Conservation (phyloP, 2,888 invertebrate genomes). For the Drosophila testacea region DNA sequence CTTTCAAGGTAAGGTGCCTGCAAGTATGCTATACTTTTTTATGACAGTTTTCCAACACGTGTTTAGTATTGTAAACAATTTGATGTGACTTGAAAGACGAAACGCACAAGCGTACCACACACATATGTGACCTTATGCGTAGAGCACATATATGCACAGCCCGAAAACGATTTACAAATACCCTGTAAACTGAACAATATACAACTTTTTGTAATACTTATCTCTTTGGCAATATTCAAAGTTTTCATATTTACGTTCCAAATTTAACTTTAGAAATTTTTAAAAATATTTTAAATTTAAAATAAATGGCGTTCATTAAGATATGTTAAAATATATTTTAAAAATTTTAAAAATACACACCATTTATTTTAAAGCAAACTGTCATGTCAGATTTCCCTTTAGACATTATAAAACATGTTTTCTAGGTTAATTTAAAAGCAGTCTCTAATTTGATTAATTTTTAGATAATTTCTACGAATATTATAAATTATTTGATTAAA, state of each 20-base stretch:
- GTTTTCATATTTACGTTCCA: no score
- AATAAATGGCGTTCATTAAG: no score
- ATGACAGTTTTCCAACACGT: conserved; percentile 69
- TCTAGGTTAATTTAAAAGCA: neutral
- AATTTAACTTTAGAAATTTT: no score
- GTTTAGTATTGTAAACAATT: conserved; percentile 75
- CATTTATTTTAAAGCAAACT: neutral
- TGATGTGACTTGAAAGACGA: conserved; percentile 46
- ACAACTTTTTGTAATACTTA: no score
- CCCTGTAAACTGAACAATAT: neutral
- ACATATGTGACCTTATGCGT: conserved; percentile 34
- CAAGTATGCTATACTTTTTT: conserved; percentile 44
- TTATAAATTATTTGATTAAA: no score
- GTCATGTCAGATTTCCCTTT: neutral
- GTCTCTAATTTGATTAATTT: neutral
- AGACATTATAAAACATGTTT: no score
- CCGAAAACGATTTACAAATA: neutral
- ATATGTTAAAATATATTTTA: neutral
- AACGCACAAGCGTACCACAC: conserved; percentile 7
- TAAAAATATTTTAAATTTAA: no score
- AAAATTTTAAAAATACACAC: neutral
- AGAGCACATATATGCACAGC: conserved; percentile 51
- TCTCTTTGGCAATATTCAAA: neutral
- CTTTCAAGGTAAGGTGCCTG: conserved; percentile 48
- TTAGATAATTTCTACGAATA: neutral